phyloP scores from a whole-genome alignment of 2,888 invertebrate species.

The Lasioglossum pauxillum region DNA sequence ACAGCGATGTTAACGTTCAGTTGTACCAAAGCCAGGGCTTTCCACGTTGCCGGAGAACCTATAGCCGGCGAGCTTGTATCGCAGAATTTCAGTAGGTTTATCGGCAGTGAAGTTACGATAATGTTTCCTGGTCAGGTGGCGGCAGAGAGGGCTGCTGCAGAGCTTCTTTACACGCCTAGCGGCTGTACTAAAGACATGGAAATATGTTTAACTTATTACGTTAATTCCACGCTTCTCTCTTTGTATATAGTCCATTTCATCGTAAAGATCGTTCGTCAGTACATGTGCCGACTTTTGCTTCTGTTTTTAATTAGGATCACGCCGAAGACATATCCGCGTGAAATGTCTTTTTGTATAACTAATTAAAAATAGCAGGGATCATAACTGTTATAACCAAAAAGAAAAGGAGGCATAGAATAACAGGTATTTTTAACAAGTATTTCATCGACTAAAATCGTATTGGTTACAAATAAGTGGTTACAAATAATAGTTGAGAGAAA shows the following conservation, averaged over 20 bases:
- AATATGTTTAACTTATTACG: slow-evolving; percentile 14
- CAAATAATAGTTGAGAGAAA: no score
- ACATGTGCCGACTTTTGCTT: background rate
- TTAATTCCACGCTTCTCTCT: background rate
- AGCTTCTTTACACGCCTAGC: slow-evolving; percentile 3
- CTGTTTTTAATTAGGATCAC: background rate
- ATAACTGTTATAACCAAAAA: no score
- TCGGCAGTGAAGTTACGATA: slow-evolving; percentile 42
- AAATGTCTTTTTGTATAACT: background rate
- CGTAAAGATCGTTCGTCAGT: background rate
- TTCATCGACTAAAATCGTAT: no score
- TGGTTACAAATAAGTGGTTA: no score
- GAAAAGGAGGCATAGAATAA: no score
- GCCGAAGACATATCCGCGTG: background rate
- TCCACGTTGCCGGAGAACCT: background rate
- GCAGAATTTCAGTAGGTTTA: slow-evolving; percentile 49
- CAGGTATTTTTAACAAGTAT: no score
- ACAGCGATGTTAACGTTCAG: slow-evolving; percentile 46
- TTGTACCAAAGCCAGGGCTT: slow-evolving; percentile 35
- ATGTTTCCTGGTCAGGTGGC: slow-evolving; percentile 43
- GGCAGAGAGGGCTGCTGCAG: slow-evolving; percentile 18
- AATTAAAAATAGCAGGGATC: background rate
- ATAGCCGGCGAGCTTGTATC: slow-evolving; percentile 29
- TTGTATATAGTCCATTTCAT: background rate
- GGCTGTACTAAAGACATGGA: background rate